Evolutionary conservation across 1,140 invertebrate species (phyloP).

Genomic region (Rhyzopertha dominica): DNA sequence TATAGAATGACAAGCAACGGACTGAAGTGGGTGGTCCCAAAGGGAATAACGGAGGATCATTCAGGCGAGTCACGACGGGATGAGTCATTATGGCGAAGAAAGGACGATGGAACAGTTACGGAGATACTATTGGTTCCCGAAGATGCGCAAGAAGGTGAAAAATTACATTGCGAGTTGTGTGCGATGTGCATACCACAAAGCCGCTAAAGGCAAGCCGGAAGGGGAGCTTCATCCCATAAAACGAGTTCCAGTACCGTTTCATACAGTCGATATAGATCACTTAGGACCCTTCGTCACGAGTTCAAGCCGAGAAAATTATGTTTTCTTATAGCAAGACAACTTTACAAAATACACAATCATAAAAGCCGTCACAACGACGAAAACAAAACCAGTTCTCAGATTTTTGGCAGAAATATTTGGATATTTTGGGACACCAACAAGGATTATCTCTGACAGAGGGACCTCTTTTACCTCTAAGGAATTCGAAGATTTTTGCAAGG

Average conservation of each 20-base stretch:
- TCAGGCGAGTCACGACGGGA: background rate
- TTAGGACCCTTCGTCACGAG: background rate
- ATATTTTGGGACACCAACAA: background rate
- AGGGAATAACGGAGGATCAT: background rate
- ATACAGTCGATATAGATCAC: slow-evolving; percentile 2
- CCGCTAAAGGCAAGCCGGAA: slow-evolving; percentile 24
- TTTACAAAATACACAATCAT: slow-evolving; percentile 31
- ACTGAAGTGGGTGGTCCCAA: slow-evolving; percentile 3
- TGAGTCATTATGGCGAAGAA: slow-evolving; percentile 7
- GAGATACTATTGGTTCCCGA: slow-evolving; percentile 32
- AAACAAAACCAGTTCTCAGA: background rate
- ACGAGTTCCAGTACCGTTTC: background rate
- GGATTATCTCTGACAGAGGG: slow-evolving; percentile 9
- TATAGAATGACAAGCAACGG: background rate
- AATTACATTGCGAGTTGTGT: slow-evolving; percentile 30
- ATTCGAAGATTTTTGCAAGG: slow-evolving; percentile 2
- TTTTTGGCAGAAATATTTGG: background rate
- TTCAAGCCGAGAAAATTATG: slow-evolving; percentile 28
- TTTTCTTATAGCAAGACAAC: slow-evolving; percentile 36
- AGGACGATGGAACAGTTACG: slow-evolving; percentile 30
- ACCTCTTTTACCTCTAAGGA: background rate
- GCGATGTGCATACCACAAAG: slow-evolving; percentile 34
- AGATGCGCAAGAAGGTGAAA: slow-evolving; percentile 28
- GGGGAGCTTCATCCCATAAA: slow-evolving; percentile 1
- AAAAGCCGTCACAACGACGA: slow-evolving; percentile 1